These are phyloP conservation scores for Laothoe populi DNA, from an alignment of 2,888 invertebrate genomes.

Conservation along the genomic window DNA sequence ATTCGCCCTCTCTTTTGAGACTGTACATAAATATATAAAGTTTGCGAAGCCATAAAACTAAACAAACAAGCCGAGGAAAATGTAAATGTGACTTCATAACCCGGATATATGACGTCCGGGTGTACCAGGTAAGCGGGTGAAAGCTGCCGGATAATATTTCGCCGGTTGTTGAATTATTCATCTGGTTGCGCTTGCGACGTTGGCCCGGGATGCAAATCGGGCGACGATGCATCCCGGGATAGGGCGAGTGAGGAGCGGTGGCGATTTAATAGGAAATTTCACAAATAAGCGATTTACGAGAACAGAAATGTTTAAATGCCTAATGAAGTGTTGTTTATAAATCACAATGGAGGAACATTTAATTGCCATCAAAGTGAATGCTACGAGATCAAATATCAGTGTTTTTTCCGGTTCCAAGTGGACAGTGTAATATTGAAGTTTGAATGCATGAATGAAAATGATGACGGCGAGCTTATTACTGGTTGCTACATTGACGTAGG, in stretches of 20 bases:
- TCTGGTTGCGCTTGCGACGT: conserved; percentile 21
- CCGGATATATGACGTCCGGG: conserved; percentile 13
- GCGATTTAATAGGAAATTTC: not conserved
- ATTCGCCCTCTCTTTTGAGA: too few species aligned
- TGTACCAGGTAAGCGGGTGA: conserved; percentile 16
- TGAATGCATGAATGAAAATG: too few species aligned
- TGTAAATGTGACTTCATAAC: conserved; percentile 23
- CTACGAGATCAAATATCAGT: too few species aligned
- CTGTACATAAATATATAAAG: not conserved
- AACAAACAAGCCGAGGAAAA: not conserved
- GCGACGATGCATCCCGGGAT: not conserved
- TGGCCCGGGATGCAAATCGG: conserved; percentile 18
- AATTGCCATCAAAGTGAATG: too few species aligned
- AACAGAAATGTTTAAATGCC: too few species aligned
- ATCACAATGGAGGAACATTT: too few species aligned
- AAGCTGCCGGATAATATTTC: conserved; percentile 21
- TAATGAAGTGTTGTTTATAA: too few species aligned
- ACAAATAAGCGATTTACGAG: too few species aligned
- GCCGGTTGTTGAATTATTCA: conserved; percentile 23
- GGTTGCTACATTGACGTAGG: too few species aligned
- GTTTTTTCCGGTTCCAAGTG: too few species aligned
- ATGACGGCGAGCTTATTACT: too few species aligned
- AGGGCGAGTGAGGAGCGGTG: not conserved
- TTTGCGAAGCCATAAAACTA: not conserved
- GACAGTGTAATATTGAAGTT: too few species aligned